Evolutionary conservation across 2,797 vertebrate genomes (phyloP).

Genomic region (Urocyon cinereoargenteus): DNA sequence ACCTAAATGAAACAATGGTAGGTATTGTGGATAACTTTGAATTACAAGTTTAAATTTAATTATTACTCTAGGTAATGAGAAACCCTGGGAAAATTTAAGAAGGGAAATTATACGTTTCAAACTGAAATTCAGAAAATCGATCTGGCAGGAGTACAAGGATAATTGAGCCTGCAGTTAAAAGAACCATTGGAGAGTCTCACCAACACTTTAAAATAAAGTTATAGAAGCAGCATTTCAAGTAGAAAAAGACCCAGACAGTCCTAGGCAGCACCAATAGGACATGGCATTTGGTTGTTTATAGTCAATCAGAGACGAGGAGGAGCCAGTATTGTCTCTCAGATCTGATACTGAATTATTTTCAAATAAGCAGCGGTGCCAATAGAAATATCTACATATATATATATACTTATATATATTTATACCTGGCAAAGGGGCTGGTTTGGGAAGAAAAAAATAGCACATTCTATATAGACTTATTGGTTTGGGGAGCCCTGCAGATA

Average conservation of each 20-base stretch:
- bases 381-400: background rate
- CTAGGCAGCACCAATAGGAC: too few species aligned
- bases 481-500: too few species aligned
- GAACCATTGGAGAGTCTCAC: background rate
- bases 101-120: slow-evolving; percentile 50
- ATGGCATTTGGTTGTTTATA: accelerated
- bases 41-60: slow-evolving; percentile 61
- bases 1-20: slow-evolving; percentile 41
- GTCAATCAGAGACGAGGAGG: background rate
- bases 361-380: background rate
- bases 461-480: background rate
- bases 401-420: background rate
- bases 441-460: background rate
- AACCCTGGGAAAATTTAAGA: slow-evolving; percentile 42
- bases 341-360: background rate
- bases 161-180: background rate
- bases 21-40: slow-evolving; percentile 13
- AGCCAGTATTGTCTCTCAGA: background rate
- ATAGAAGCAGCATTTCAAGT: background rate
- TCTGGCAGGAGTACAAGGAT: background rate
- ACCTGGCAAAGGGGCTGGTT: background rate
- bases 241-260: background rate
- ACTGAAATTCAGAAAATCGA: slow-evolving; percentile 58
- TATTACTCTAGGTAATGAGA: slow-evolving; percentile 52
- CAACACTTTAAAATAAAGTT: background rate